Percentiles rank a stretch among this genome's conserved stretches.
phyloP scores from a whole-genome alignment of 2,888 invertebrate species.

The Palloptera scutellata region DNA sequence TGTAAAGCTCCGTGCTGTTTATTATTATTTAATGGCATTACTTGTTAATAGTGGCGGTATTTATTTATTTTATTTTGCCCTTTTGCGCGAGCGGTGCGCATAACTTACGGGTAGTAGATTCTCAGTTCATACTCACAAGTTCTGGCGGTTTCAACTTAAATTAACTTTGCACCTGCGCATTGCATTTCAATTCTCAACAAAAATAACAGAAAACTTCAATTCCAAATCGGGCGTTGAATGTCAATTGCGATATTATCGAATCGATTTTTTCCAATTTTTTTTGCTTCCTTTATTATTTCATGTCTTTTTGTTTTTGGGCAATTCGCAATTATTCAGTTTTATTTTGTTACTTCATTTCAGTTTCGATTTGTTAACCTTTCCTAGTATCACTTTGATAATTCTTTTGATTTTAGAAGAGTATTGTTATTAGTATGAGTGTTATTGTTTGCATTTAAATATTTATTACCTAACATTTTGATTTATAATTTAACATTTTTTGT shows the following conservation, averaged over 20 bases:
- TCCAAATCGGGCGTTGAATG: conserved; percentile 44
- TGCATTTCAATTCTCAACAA: background rate
- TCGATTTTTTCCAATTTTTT: conserved; percentile 40
- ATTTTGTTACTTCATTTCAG: background rate
- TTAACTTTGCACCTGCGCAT: conserved; percentile 21
- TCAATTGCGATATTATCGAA: conserved; percentile 51
- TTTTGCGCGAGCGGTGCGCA: too few relatives aligned
- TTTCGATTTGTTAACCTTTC: too few relatives aligned
- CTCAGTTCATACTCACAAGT: background rate
- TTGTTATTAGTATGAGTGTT: background rate
- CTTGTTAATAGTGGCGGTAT: too few relatives aligned
- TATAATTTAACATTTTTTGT: conserved; percentile 31
- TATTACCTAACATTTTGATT: conserved; percentile 1
- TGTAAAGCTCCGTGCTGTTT: too few relatives aligned
- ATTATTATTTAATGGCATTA: too few relatives aligned
- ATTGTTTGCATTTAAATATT: background rate
- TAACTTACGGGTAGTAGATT: conserved; percentile 5
- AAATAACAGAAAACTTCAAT: too few relatives aligned
- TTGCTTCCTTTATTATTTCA: background rate
- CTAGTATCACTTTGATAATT: background rate
- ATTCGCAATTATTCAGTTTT: background rate
- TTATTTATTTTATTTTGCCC: too few relatives aligned
- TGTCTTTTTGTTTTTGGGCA: background rate
- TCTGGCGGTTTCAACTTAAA: background rate
- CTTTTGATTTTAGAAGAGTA: background rate